These are phyloP conservation scores for Azorinus chamasolen DNA, from an alignment of 2,888 invertebrate genomes.

Conservation along the genomic window DNA sequence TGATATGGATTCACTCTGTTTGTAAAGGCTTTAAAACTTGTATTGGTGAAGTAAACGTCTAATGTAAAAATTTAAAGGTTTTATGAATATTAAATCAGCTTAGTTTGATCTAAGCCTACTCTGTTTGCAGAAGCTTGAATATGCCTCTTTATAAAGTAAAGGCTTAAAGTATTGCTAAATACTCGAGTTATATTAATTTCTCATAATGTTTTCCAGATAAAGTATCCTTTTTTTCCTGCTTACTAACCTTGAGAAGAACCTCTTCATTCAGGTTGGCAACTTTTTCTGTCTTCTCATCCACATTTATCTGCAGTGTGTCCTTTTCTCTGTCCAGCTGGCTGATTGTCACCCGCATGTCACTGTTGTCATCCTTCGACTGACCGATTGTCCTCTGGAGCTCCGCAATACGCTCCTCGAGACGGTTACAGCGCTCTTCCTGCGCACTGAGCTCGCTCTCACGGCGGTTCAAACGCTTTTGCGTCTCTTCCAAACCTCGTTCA, in stretches of 20 bases:
- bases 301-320: slow-evolving; percentile 82
- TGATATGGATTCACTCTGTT: no score
- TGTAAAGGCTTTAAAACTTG: no score
- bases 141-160: no score
- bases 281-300: slow-evolving; percentile 85
- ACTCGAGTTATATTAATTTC: no score
- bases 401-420: slow-evolving; percentile 78
- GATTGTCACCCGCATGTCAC: slow-evolving; percentile 79
- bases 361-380: slow-evolving; percentile 80
- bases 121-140: no score
- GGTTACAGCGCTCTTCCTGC: slow-evolving; percentile 75
- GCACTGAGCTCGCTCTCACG: slow-evolving; percentile 81
- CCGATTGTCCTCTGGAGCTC: slow-evolving; percentile 69
- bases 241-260: slow-evolving; percentile 74
- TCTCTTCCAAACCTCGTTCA: slow-evolving; percentile 82
- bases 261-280: slow-evolving; percentile 81
- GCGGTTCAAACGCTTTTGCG: slow-evolving; percentile 77
- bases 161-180: no score
- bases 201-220: no score
- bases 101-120: no score
- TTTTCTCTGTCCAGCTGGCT: slow-evolving; percentile 84
- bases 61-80: no score
- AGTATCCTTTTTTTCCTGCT: no score
- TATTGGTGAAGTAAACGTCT: no score
- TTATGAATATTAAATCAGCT: no score